Percentiles rank a stretch among this genome's conserved stretches.
phyloP scores from a whole-genome alignment of 2,797 vertebrate species.

The Pseudotriccus pelzelni region DNA sequence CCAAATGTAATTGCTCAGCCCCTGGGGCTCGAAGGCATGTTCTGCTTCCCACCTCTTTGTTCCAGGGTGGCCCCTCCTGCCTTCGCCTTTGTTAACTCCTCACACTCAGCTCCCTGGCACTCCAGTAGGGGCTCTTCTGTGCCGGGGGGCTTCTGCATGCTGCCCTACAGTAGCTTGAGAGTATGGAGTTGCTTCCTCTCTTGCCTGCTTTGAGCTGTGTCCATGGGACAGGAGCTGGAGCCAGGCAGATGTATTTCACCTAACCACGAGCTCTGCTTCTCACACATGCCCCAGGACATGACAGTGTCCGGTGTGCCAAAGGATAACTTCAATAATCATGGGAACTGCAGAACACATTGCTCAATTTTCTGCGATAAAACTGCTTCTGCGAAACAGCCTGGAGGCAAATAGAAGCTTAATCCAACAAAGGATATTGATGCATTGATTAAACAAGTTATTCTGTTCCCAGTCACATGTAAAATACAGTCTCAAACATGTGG shows the following conservation, averaged over 20 bases:
- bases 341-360: constrained; percentile 30
- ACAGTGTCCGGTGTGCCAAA: not conserved
- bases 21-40: constrained; percentile 59
- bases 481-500: not conserved
- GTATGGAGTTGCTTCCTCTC: not conserved
- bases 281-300: not conserved
- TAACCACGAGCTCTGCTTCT: not conserved
- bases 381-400: constrained; percentile 14
- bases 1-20: constrained; percentile 71
- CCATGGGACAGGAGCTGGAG: not conserved
- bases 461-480: constrained; percentile 7
- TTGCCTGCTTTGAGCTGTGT: not conserved
- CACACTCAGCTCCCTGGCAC: not conserved
- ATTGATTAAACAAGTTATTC: constrained; percentile 43
- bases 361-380: constrained; percentile 32
- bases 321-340: not conserved
- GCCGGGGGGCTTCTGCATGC: not conserved
- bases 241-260: not conserved
- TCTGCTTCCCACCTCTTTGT: constrained; percentile 71
- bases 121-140: not conserved
- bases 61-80: constrained; percentile 71
- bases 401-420: constrained; percentile 35
- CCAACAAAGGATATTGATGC: constrained; percentile 40
- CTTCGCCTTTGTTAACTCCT: constrained; percentile 51
- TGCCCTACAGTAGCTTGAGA: not conserved